Evolutionary conservation across 2,113 vertebrate species (phyloP), one percentile per base, ranked within the genome.

Genomic region (Phalacrocorax aristotelis): DNA sequence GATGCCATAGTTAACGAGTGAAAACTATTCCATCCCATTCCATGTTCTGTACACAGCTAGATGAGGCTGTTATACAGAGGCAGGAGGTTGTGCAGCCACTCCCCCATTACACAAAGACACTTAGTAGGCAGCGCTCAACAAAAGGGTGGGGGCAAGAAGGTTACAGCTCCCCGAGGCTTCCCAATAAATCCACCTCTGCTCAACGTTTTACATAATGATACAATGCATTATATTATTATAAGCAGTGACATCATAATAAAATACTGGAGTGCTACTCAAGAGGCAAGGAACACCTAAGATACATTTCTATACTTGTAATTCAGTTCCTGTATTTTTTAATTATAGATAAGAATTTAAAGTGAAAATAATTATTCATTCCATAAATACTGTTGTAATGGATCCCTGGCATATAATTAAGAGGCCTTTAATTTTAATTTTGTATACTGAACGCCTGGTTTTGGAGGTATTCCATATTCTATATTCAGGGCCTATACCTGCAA

Each of bases 301-400:
- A 87, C 8, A 15, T 90, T 91, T 92, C 92, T 93, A 54, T 60
- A 38, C 78, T 95, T 88, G 82, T 70, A 90, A 96, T 93, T 80
- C 95, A 71, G 91, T 88, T 94, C 87, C 82, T 83, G 78, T 81
- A 55, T 95, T 91, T 97, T 95, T 94, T 88, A 97, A 96, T 95
- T 97, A 94, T 27, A 97, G 95, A 95, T 96, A 97, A 97, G 95
- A 82, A 91, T 96, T 97, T 96, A 85, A 92, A 95, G 74, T 74
- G 68, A 96, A 97, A 97, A 97, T 95, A 95, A 95, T 96, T 91
- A 95, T 95, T 93, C 66, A 77, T 95, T 93, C 87, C 29, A 38
- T 88, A 95, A 94, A 79, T 87, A 69, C 57, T 91, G 81, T 44
- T 91, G 87, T 83, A 95, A 95, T 93, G 68, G 78, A 85, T 83